These are phyloP conservation scores for Sparidentex hasta DNA, from an alignment of 2,797 vertebrate genomes.

Conservation along the genomic window DNA sequence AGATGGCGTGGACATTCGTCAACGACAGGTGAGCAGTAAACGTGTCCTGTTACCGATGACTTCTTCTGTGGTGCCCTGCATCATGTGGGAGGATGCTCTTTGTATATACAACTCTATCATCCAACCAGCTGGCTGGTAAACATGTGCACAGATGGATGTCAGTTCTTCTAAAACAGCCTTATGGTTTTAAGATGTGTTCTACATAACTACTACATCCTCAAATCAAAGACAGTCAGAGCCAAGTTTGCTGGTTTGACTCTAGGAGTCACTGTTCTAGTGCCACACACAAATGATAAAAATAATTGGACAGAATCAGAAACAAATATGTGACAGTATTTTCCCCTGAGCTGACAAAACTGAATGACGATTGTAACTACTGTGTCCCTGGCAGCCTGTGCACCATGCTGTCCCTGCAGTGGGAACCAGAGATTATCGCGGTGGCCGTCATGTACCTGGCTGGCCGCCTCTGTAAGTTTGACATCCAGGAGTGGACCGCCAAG, in stretches of 20 bases:
- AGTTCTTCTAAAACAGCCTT: neutral
- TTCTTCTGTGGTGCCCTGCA: neutral
- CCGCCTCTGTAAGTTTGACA: conserved; percentile 97
- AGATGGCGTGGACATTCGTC: conserved; percentile 99
- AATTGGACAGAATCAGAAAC: neutral
- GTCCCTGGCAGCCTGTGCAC: conserved; percentile 91
- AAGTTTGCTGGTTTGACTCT: too few species aligned
- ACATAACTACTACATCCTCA: neutral
- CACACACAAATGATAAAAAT: neutral
- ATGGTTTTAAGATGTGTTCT: neutral
- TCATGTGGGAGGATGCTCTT: neutral
- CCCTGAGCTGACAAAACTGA: neutral
- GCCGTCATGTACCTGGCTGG: conserved; percentile 98
- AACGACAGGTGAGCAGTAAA: conserved; percentile 92
- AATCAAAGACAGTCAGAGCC: neutral
- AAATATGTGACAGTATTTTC: neutral
- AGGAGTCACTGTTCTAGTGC: neutral
- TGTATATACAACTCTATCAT: neutral
- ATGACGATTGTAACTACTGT: conserved; percentile 2
- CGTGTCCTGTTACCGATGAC: neutral
- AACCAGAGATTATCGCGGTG: conserved; percentile 97
- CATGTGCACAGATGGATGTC: too few species aligned
- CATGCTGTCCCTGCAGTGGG: conserved; percentile 97
- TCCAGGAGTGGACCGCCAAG: conserved; percentile 98
- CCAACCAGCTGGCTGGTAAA: neutral